Percentiles rank a stretch among this genome's conserved stretches.
Conservation (phyloP, 2,113 vertebrate genomes). For the Myocastor coypus region DNA sequence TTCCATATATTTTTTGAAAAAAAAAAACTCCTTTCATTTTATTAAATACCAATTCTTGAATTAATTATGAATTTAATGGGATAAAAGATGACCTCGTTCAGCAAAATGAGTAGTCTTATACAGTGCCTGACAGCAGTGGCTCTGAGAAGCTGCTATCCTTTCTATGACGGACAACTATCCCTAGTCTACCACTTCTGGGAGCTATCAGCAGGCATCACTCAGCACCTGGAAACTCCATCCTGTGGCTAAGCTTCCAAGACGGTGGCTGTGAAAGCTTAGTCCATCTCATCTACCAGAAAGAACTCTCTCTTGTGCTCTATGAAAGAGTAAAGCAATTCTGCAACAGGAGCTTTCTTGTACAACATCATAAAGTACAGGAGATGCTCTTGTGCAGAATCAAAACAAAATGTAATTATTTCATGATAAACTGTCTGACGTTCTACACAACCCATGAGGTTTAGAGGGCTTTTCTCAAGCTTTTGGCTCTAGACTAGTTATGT, state of each 20-base stretch:
- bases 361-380: background rate
- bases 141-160: background rate
- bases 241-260: background rate
- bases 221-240: background rate
- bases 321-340: background rate
- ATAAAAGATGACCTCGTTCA: background rate
- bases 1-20: background rate
- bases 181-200: background rate
- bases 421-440: background rate
- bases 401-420: background rate
- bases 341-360: background rate
- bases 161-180: accelerated
- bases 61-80: background rate
- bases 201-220: background rate
- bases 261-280: background rate
- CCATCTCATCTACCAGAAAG: background rate
- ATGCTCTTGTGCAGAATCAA: background rate
- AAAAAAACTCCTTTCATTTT: background rate
- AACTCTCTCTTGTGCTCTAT: background rate
- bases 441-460: accelerated
- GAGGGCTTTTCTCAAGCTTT: background rate
- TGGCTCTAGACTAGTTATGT: background rate
- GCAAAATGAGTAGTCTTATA: background rate
- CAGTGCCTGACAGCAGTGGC: background rate
- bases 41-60: background rate